Evolutionary conservation across 2,797 vertebrate genomes (phyloP).

Genomic region (Decapterus maruadsi): DNA sequence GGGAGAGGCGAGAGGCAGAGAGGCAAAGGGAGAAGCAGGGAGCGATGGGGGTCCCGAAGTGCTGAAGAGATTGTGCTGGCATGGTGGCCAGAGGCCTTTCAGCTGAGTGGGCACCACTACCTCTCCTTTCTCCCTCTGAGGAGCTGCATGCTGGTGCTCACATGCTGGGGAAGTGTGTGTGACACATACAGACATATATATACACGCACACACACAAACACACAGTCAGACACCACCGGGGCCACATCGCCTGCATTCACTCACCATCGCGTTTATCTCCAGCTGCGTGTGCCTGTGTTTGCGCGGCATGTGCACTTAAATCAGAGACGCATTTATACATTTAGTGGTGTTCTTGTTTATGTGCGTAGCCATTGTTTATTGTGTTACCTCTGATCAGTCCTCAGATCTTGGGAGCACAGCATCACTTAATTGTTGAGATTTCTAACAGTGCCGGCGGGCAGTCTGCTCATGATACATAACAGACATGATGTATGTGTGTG

Average conservation of each 20-base stretch:
- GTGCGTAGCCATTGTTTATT: conserved; percentile 50
- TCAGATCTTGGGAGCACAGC: conserved; percentile 30
- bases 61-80: conserved; percentile 85
- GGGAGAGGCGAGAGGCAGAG: conserved; percentile 73
- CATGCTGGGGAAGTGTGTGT: conserved; percentile 54
- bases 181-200: conserved; percentile 42
- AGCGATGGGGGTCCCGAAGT: conserved; percentile 72
- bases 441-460: conserved; percentile 38
- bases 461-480: conserved; percentile 30
- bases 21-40: conserved; percentile 59
- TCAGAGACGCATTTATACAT: conserved; percentile 25
- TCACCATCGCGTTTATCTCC: conserved; percentile 49
- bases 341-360: conserved; percentile 22
- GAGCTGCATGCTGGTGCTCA: conserved; percentile 69
- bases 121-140: conserved; percentile 60
- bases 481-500: conserved; percentile 21
- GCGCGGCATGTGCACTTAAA: conserved; percentile 19
- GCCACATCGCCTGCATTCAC: conserved; percentile 34
- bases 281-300: conserved; percentile 23
- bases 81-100: conserved; percentile 86
- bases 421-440: conserved; percentile 64
- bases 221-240: conserved; percentile 38
- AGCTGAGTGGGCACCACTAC: conserved; percentile 71
- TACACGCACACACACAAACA: conserved; percentile 28
- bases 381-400: conserved; percentile 40